Evolutionary conservation across 1,140 invertebrate genomes (phyloP).

Genomic region (Lepidurus arcticus): DNA sequence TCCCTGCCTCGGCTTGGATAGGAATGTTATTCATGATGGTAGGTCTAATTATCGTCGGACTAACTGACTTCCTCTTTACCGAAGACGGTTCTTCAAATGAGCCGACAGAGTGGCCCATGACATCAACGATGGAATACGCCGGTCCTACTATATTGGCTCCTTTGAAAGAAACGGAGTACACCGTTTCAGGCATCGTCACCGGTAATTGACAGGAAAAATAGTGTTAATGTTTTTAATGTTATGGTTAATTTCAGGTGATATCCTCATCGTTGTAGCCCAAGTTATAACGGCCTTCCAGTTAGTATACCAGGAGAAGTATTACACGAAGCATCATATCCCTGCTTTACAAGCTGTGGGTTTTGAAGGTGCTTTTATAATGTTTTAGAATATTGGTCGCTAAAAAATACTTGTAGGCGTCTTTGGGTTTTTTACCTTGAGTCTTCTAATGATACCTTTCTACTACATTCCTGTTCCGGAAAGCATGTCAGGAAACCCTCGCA

Average conservation of each 20-base stretch:
- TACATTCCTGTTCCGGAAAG: conserved; percentile 66
- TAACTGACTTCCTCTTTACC: neutral
- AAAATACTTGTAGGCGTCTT: conserved; percentile 56
- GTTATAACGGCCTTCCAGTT: conserved; percentile 85
- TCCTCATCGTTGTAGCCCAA: conserved; percentile 84
- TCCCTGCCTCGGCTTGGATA: neutral
- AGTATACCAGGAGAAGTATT: conserved; percentile 89
- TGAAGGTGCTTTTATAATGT: neutral
- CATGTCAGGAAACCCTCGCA: conserved; percentile 67
- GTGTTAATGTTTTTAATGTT: too few species aligned
- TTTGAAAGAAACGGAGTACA: neutral
- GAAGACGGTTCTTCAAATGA: neutral
- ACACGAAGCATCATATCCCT: conserved; percentile 72
- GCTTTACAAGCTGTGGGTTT: conserved; percentile 61
- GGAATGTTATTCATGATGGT: neutral
- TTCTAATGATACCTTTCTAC: conserved; percentile 76
- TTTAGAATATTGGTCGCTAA: conserved; percentile 41
- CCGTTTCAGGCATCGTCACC: conserved; percentile 13
- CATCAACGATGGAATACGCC: neutral
- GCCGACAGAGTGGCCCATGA: neutral
- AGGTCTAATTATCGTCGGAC: neutral
- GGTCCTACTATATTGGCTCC: neutral
- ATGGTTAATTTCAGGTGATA: conserved; percentile 57
- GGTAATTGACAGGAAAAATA: neutral
- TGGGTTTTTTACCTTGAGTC: conserved; percentile 67